Percentiles rank a stretch among this genome's conserved stretches.
Conservation (phyloP, 1,140 invertebrate species). For the Wasmannia auropunctata region DNA sequence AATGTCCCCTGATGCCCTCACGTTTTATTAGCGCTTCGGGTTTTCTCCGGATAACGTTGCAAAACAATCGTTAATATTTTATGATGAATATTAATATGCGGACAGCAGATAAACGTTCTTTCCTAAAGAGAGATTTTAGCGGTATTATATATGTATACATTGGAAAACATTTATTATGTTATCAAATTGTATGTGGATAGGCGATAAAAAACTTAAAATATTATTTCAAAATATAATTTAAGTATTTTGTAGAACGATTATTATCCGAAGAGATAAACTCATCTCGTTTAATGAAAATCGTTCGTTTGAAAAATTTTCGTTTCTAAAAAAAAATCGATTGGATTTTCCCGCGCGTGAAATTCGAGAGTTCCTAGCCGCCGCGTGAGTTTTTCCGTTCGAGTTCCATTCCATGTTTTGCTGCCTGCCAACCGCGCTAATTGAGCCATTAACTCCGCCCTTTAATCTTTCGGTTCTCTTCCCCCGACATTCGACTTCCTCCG, state of each 20-base stretch:
- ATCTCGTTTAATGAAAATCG: neutral
- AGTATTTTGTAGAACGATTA: neutral
- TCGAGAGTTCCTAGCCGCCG: constrained; percentile 34
- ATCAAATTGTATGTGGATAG: neutral
- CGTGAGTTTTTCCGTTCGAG: constrained; percentile 56
- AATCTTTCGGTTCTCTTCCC: constrained; percentile 65
- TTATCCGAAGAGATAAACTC: neutral
- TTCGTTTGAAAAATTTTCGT: neutral
- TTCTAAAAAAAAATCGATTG: neutral
- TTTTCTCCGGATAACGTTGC: neutral
- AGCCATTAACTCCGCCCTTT: constrained; percentile 72
- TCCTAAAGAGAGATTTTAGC: neutral
- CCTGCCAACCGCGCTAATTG: constrained; percentile 66
- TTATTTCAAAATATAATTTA: neutral
- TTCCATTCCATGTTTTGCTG: constrained; percentile 56
- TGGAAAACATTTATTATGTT: neutral
- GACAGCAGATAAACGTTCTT: neutral
- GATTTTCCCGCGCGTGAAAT: constrained; percentile 33
- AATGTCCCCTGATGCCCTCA: neutral
- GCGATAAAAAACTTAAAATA: neutral
- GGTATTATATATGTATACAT: neutral
- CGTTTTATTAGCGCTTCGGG: constrained; percentile 18
- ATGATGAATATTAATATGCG: neutral
- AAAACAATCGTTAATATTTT: neutral
- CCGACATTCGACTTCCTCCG: constrained; percentile 66